A percentile compares a stretch with the other conserved stretches of the same genome.
Conservation (phyloP, 53 echinoderm and acorn worm species). For the Holothuria leucospilota region DNA sequence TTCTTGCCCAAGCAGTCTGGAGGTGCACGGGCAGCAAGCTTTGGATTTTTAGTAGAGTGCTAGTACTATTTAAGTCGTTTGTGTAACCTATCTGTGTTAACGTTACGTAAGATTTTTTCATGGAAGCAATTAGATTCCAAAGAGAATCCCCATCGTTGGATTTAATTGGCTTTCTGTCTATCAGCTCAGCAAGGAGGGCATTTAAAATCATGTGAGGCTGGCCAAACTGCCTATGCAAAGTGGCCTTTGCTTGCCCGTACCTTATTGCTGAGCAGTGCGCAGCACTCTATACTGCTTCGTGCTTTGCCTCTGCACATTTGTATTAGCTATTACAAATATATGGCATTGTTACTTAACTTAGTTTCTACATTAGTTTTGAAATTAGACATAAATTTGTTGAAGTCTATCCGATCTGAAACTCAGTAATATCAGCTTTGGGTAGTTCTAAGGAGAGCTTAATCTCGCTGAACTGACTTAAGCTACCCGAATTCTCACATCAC, state of each 20-base stretch:
- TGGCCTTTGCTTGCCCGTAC: too few relatives aligned
- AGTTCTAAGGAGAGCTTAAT: conserved; percentile 58
- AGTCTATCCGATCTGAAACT: conserved; percentile 49
- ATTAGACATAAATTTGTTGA: conserved; percentile 55
- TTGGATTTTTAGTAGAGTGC: conserved; percentile 37
- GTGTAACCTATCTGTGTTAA: too few relatives aligned
- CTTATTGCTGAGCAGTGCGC: too few relatives aligned
- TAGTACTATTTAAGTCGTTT: neutral
- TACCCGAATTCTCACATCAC: conserved; percentile 3
- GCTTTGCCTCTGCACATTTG: conserved; percentile 62
- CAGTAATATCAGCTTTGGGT: conserved; percentile 47
- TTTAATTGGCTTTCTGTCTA: too few relatives aligned
- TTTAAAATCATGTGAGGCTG: too few relatives aligned
- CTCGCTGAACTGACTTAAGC: conserved; percentile 49
- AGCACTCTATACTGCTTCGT: conserved; percentile 30
- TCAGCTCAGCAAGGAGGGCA: too few relatives aligned
- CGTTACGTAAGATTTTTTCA: too few relatives aligned
- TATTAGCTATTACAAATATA: conserved; percentile 37
- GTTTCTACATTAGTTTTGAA: conserved; percentile 57
- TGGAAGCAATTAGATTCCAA: too few relatives aligned
- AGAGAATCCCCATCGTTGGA: too few relatives aligned
- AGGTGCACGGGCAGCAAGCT: conserved; percentile 35
- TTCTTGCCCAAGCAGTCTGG: conserved; percentile 52
- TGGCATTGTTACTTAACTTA: conserved; percentile 27
- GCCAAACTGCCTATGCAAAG: too few relatives aligned